phyloP scores from a whole-genome alignment of 2,888 invertebrate genomes.

The Dryococelus australis region DNA sequence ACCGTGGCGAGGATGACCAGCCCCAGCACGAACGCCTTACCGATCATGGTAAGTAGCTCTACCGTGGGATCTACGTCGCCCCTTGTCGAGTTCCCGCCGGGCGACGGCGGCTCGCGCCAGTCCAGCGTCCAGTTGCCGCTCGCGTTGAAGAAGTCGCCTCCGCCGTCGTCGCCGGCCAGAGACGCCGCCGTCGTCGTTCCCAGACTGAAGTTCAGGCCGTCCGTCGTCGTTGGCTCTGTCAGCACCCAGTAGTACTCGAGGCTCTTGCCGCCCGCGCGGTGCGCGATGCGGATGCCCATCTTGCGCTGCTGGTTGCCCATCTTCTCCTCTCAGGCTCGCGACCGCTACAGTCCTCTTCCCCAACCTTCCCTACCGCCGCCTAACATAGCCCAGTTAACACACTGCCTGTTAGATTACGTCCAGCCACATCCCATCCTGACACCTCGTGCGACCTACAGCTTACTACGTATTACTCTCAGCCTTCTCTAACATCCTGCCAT shows the following conservation, averaged over 20 bases:
- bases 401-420: not conserved
- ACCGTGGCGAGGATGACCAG: slow-evolving; percentile 46
- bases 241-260: not conserved
- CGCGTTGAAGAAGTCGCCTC: not conserved
- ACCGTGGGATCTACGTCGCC: slow-evolving; percentile 54
- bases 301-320: slow-evolving; percentile 27
- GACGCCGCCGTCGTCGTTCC: not conserved
- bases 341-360: not conserved
- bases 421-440: not conserved
- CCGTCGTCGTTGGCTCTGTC: not conserved
- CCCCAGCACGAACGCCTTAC: slow-evolving; percentile 60
- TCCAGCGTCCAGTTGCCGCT: slow-evolving; percentile 25
- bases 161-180: not conserved
- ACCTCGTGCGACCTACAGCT: not conserved
- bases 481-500: no score
- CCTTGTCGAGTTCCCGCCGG: not conserved
- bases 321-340: no score
- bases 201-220: not conserved
- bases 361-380: not conserved
- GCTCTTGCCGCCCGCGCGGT: not conserved
- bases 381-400: not conserved
- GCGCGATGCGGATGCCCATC: not conserved
- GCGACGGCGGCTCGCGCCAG: not conserved
- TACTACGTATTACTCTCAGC: no score
- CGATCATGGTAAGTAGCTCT: slow-evolving; percentile 48